Base-by-base conservation (phyloP, 2,113 vertebrate species). In the Pseudopodoces humilis region DNA sequence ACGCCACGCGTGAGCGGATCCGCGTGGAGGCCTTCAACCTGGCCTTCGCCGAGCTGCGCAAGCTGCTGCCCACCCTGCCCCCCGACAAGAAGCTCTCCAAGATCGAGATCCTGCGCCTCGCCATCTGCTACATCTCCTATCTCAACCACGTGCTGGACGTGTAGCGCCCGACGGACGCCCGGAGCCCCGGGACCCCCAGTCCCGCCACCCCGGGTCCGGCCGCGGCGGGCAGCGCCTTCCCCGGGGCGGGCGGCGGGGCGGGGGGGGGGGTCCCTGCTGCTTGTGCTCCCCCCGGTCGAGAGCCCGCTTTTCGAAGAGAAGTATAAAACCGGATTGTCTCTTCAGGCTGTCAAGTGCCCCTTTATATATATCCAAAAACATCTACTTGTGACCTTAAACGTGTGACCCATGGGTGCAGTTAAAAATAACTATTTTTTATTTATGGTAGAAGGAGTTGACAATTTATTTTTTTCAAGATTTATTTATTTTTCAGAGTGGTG, bases 371-470 rank as follows among this genome's bases (percentile, higher is more conserved):
- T 98, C 98, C 97, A 97, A 98, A 98, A 96, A 96, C 98, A 98
- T 98, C 97, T 98, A 98, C 98, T 98, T 98, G 98, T 99, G 98
- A 99, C 98, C 98, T 99, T 99, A 99, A 98, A 98, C 79, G 96
- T 97, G 96, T 98, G 97, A 98, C 97, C 97, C 95, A 96, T 98
- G 97, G 98, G 97, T 97, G 98, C 97, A 96, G 97, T 98, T 98
- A 96, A 98, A 98, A 98, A 98, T 97, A 97, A 97, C 96, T 98
- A 98, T 99, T 98, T 98, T 98, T 99, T 98, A 98, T 98, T 98
- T 98, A 98, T 98, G 97, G 98, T 98, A 98, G 97, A 98, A 97
- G 97, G 95, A 97, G 98, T 98, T 63, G 97, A 98, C 95, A 90
- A 94, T 96, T 97, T 98, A 97, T 98, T 98, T 98, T 98, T 98